Base-by-base conservation (phyloP, 1,140 invertebrate genomes). In the Phthorimaea operculella region DNA sequence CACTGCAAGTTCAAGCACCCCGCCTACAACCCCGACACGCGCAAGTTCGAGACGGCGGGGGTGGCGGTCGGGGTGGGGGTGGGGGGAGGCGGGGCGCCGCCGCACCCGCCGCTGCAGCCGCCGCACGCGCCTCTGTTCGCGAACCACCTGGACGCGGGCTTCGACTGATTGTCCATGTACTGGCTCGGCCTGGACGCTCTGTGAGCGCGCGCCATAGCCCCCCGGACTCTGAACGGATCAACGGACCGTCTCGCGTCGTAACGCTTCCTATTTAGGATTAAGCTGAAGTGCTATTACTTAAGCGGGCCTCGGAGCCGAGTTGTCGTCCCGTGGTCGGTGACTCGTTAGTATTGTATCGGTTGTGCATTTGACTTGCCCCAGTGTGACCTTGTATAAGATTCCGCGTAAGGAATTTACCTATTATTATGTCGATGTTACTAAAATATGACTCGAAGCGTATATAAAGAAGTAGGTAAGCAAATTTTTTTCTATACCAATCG, bases 1-100 rank as follows among this genome's bases (percentile, higher is more conserved):
- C 93, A 94, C 87, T 94, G 92, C 90, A 93, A 94, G 88, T 93
- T 92, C 88, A 94, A 94, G 88, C 93, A 94, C 87, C 92, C 92
- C 74, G 89, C 89, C 76, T 91, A 89, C 85, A 91, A 91, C 86
- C 90, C 90, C 59, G 92, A 93, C 86, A 92, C 92, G 79, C 90
- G 91, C 88, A 93, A 93, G 87, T 92, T 93, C 85, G 92, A 93
- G 84, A 87, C 89, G 66, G 79, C 89, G 60, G 85, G 88, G 70
- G 76, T 88, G 61, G 85, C 88, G 70, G 76, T 88, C 60, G 60
- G 70, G 76, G 48, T 72, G 21, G 21, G 21, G 2, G 21, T 6
- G 21, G 21, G 21, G 21, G 21, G 2, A 6, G 21, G 21, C 21
- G 21, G 21, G 21, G 21, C 85, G 76, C 78, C 82, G 79, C 87